Base-by-base conservation (phyloP, 2,888 invertebrate genomes). In the Athalia rosae region DNA sequence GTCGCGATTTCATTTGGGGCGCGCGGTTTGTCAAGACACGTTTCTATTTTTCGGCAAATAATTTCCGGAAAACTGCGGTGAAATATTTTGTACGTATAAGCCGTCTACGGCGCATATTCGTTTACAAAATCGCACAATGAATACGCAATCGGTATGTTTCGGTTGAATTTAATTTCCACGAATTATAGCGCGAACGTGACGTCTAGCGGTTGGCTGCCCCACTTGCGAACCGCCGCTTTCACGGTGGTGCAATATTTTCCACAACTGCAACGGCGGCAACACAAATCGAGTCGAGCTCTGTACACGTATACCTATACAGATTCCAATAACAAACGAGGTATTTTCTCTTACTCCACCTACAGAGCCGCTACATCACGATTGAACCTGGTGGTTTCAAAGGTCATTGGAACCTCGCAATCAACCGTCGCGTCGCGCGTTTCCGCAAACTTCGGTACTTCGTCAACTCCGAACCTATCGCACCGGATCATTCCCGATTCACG, bases 341-440 rank as follows among this genome's bases (percentile, higher is more conserved):
- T 71, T 58, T 58, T 71, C 66, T 50, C 66, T 56, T 45, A 11
- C 53, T 4, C 4, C 53, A 4, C 53, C 53, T 15, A 7, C 11
- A 3, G 11, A 50, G 58, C 58, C 56, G 58, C 58, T 43, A 11
- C 58, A 71, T 71, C 48, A 28, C 74, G 61, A 61, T 74, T 74
- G 74, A 74, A 74, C 28, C 62, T 74, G 74, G 48, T 50, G 43
- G 74, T 62, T 74, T 50, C 61, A 74, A 71, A 67, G 67, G 50
- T 67, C 50, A 67, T 67, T 67, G 15, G 67, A 67, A 67, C 50
- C 41, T 50, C 41, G n/a, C 67, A 53, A 50, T 9, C 28, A 0
- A 28, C 28, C 28, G 9, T 53, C 53, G n/a, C 4, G 53, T 9
- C 11, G n/a, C 53, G 5, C 43, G 45, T 8, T 43, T 4, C 56